These are phyloP conservation scores for Pantherophis guttatus DNA, from an alignment of 2,113 vertebrate species.

Conservation along the genomic window DNA sequence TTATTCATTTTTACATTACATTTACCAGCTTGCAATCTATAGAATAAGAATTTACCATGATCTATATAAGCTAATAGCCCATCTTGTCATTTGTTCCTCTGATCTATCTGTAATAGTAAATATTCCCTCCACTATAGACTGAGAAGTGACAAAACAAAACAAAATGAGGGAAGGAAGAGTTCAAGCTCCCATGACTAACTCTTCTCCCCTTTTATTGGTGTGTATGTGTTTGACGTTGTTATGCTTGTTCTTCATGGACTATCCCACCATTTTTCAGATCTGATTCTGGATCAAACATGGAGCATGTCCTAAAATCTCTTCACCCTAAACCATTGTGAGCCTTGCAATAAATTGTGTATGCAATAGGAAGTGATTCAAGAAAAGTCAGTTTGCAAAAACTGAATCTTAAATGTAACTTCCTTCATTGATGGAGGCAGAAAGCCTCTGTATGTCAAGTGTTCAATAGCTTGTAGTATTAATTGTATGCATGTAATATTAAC, in stretches of 20 bases:
- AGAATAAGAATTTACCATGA: background rate
- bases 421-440: background rate
- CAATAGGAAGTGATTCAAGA: background rate
- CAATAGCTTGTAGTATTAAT: background rate
- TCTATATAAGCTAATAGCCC: background rate
- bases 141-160: background rate
- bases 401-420: background rate
- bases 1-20: background rate
- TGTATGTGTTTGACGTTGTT: background rate
- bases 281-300: background rate
- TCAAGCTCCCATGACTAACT: background rate
- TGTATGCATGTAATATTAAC: background rate
- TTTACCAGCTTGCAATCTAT: background rate
- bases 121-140: background rate
- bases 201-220: background rate
- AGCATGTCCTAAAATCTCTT: background rate
- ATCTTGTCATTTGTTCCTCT: background rate
- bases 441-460: background rate
- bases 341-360: background rate
- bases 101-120: background rate
- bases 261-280: background rate
- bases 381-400: background rate
- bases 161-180: background rate
- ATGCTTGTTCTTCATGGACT: background rate
- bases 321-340: background rate